A percentile compares a stretch with the other conserved stretches of the same genome.
These are phyloP conservation scores for Lagopus muta DNA, from an alignment of 2,113 vertebrate genomes.

Conservation along the genomic window DNA sequence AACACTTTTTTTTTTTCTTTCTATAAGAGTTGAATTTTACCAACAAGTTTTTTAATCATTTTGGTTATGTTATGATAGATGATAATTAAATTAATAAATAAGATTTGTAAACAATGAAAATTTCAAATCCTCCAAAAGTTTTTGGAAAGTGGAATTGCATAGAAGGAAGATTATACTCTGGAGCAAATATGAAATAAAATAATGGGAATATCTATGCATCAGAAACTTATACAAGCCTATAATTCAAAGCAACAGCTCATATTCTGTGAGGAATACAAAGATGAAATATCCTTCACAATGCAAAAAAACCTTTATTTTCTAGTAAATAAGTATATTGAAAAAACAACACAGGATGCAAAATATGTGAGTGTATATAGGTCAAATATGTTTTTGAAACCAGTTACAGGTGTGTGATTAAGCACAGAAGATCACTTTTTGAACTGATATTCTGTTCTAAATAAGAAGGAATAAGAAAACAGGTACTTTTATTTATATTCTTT, in stretches of 20 bases:
- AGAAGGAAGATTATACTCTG: background rate
- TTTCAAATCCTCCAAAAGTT: slow-evolving; percentile 15
- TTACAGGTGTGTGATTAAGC: background rate
- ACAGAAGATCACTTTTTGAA: slow-evolving; percentile 11
- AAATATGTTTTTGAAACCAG: background rate
- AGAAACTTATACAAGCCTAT: background rate
- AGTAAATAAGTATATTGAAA: background rate
- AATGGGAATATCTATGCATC: background rate
- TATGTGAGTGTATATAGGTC: background rate
- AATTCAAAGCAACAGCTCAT: background rate
- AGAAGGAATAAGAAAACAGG: slow-evolving; percentile 2
- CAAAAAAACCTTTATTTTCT: background rate
- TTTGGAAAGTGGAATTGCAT: background rate
- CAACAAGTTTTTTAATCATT: slow-evolving; percentile 21
- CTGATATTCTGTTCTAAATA: background rate
- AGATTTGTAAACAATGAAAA: slow-evolving; percentile 1
- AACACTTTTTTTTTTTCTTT: background rate
- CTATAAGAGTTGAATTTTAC: background rate
- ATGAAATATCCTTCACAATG: background rate
- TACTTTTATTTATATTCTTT: slow-evolving; percentile 44
- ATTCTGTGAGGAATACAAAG: background rate
- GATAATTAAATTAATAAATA: background rate
- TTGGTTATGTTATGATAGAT: background rate
- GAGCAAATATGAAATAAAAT: background rate
- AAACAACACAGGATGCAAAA: slow-evolving; percentile 27